Conservation (phyloP, 1,140 invertebrate genomes). For the Brachionus manjavacas region DNA sequence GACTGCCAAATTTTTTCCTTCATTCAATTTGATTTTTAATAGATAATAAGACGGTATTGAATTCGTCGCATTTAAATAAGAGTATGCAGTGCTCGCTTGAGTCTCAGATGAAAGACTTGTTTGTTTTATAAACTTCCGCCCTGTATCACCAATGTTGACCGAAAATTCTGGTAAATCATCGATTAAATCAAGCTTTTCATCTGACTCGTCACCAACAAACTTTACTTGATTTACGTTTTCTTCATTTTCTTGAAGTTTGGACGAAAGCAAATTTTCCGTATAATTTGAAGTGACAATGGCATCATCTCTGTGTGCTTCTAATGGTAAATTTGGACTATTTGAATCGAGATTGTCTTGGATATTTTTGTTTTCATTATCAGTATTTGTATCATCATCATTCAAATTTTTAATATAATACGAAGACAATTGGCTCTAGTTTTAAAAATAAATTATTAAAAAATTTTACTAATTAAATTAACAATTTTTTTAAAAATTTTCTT, state of each 20-base stretch:
- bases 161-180: neutral
- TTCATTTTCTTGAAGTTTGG: neutral
- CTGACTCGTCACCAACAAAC: neutral
- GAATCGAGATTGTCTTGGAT: neutral
- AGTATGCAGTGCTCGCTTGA: neutral
- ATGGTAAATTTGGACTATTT: neutral
- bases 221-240: neutral
- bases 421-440: constrained; percentile 17
- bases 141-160: neutral
- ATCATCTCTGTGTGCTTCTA: neutral
- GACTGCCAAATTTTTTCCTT: constrained; percentile 22
- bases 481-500: no score
- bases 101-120: neutral
- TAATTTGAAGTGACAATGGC: neutral
- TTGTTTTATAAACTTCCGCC: neutral
- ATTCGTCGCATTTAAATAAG: neutral
- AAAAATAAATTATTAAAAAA: neutral
- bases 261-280: neutral
- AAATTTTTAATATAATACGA: constrained; percentile 31
- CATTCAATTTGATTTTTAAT: neutral
- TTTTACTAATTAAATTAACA: no score
- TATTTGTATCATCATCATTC: constrained; percentile 7
- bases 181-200: neutral
- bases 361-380: neutral
- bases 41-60: neutral